Evolutionary conservation across 2,113 vertebrate genomes (phyloP).

Genomic region (Hippocampus guttulatus): DNA sequence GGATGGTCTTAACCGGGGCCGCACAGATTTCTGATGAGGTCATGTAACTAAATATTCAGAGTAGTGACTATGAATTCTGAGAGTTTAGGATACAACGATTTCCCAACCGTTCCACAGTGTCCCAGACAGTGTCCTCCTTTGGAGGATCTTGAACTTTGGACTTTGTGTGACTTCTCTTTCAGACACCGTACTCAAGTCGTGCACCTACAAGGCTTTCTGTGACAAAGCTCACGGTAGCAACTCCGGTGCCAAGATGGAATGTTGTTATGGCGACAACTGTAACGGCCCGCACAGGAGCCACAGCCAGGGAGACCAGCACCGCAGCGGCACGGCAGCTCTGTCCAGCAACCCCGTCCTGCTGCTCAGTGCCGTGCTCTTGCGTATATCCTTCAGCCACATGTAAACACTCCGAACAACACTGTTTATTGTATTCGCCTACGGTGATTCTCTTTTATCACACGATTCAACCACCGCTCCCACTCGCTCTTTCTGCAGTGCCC

Average conservation of each 20-base stretch:
- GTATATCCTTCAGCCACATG: conserved; percentile 50
- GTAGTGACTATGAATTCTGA: too few relatives aligned
- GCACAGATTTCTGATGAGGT: too few relatives aligned
- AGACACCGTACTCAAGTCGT: conserved; percentile 82
- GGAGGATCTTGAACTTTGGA: background rate
- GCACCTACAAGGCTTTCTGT: conserved; percentile 82
- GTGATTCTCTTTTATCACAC: background rate
- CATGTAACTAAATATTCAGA: too few relatives aligned
- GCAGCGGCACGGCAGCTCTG: conserved; percentile 14
- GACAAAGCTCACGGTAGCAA: conserved; percentile 69
- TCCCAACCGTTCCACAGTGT: background rate
- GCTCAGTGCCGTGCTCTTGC: conserved; percentile 50
- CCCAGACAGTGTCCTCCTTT: background rate
- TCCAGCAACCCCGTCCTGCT: conserved; percentile 55
- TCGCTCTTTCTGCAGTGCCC: background rate
- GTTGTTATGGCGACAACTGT: conserved; percentile 79
- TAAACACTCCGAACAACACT: conserved; percentile 35
- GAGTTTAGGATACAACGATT: background rate
- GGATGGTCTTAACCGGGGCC: too few relatives aligned
- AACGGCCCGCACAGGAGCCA: conserved; percentile 72
- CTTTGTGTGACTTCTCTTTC: conserved; percentile 23
- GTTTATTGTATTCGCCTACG: background rate
- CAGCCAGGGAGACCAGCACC: conserved; percentile 52
- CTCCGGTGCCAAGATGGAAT: conserved; percentile 72
- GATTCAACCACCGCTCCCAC: background rate